These are phyloP conservation scores for Lycophotia porphyrea DNA, from an alignment of 2,888 invertebrate genomes.

Conservation along the genomic window DNA sequence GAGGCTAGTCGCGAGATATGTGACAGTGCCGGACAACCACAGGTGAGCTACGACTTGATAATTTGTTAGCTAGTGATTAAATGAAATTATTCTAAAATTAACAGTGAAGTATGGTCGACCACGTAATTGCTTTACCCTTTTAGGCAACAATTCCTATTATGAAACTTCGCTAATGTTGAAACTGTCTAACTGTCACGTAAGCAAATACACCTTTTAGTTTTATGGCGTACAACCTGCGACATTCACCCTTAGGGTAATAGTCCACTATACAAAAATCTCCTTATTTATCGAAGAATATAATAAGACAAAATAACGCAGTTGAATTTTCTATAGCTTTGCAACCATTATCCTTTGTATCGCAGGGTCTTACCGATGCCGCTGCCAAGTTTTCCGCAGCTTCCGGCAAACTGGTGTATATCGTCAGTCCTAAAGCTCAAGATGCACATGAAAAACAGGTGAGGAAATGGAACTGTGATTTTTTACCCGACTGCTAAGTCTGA, in stretches of 20 bases:
- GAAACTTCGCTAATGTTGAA: too few species aligned
- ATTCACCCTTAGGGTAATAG: background rate
- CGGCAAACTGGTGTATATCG: conserved; percentile 70
- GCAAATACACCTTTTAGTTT: too few species aligned
- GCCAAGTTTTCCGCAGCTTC: conserved; percentile 72
- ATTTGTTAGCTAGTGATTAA: background rate
- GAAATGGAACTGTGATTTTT: background rate
- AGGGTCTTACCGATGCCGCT: conserved; percentile 72
- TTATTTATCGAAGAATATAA: background rate
- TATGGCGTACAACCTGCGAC: too few species aligned
- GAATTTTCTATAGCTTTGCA: background rate
- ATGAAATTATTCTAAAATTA: background rate
- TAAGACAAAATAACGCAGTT: background rate
- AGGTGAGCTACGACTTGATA: conserved; percentile 18
- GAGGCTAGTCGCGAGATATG: conserved; percentile 48
- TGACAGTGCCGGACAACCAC: conserved; percentile 30
- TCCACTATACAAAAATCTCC: background rate
- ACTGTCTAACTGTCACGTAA: background rate
- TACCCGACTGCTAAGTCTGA: background rate
- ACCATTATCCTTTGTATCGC: background rate
- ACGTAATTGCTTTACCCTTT: background rate
- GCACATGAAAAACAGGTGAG: conserved; percentile 68
- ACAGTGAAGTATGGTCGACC: background rate
- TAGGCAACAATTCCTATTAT: too few species aligned
- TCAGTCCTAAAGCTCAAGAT: conserved; percentile 63